Evolutionary conservation across 2,113 vertebrate genomes (phyloP), one percentile per base, ranked within the genome.

Genomic region (Peromyscus leucopus): DNA sequence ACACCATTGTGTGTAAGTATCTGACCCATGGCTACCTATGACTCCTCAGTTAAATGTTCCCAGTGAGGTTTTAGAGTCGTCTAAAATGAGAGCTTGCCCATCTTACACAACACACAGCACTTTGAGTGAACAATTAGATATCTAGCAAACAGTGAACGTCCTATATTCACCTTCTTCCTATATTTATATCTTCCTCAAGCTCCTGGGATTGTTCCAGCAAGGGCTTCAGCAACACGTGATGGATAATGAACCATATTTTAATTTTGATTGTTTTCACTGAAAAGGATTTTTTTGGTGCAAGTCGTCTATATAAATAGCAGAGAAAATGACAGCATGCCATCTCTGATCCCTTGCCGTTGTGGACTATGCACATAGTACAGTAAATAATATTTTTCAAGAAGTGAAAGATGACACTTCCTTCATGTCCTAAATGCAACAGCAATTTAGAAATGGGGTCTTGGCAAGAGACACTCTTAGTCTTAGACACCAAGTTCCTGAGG

Each of bases 1-100:
- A 71, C 24, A 96, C 76, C 96, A 89, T 95, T 97, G 78, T 95
- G 33, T 95, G 96, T 92, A 95, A 98, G 90, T 98, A 94, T 98
- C 91, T 98, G 98, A 98, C 97, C 98, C 97, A 3, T 6, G 90
- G 91, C 98, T 98, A 42, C 31, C 31, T 88, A 97, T 98, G 98
- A 95, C 97, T 98, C 94, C 94, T 97, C 89, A 93, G 95, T 97
- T 97, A 98, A 98, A 97, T 98, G 98, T 98, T 98, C 98, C 94
- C 96, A 96, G 90, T 93, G 96, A 97, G 94, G 84, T 97, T 98
- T 98, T 98, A 97, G 92, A 82, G 95, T 97, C 94, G 97, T 95
- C 98, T 96, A 92, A 96, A 96, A 96, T 63, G 97, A 88, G 96
- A 96, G 91, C 85, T 97, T 96, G 93, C 93, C 95, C 85, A 94